Base-by-base conservation (phyloP, 2,797 vertebrate genomes). In the Syndactyla subalaris region DNA sequence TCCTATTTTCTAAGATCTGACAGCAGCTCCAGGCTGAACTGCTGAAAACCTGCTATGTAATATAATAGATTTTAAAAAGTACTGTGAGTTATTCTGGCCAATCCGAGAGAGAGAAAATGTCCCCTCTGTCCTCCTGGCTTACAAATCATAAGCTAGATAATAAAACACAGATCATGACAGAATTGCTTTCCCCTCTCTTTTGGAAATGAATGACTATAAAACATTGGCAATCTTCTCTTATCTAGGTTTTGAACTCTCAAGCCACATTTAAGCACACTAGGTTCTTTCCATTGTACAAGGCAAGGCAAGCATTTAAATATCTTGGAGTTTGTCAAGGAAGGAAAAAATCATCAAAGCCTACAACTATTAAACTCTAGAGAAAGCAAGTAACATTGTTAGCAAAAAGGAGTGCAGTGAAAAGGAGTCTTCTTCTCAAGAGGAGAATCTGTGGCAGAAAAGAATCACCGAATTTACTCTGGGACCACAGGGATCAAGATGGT, bases 1-100 rank as follows among this genome's bases (percentile, higher is more conserved):
- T 36, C 13, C n/a, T 58, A 7, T 95, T 90, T 87, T 75, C 83
- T 88, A 59, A 90, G 38, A 77, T 55, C 65, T 83, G 83, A 94
- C 52, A 92, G 92, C 57, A 45, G 46, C 67, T 93, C 82, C 66
- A 92, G 79, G 54, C 32, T 92, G 77, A 90, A 63, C 62, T 66
- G 59, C 55, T 89, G 85, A 86, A 94, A 93, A 92, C 20, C 67
- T 92, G 76, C 91, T 86, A 58, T 36, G 84, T 75, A 93, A 91
- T 87, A 85, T 80, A 94, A 95, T 91, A 88, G 89, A 94, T 92
- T 94, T 96, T 88, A 57, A 88, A 96, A 95, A 93, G 85, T 79
- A 63, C 63, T 84, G 2, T 82, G 74, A 80, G 61, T 68, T 95
- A 77, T 61, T 80, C 84, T 57, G 81, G 83, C 75, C 92, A 91